Evolutionary conservation across 1,140 invertebrate species (phyloP), one percentile per base, ranked within the genome.

Genomic region (Diuraphis noxia): DNA sequence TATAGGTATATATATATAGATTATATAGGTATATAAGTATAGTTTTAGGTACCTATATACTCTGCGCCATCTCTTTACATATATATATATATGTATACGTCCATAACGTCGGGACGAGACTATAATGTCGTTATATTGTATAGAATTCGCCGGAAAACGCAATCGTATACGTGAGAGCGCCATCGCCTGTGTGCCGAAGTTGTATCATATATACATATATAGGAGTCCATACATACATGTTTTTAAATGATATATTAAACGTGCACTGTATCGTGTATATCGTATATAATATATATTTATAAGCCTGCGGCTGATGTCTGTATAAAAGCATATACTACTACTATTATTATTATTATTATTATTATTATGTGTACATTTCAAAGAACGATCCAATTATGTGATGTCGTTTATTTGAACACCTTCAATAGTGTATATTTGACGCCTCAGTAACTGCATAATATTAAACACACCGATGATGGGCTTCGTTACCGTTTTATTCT

Each of bases 371-470:
- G 56, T n/a, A 72, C 30, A 17, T 72, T 72, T 72, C 56, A 72
- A 72, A 72, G 56, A 72, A 72, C 56, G 56, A 72, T 72, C 56
- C 56, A 72, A 72, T 72, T 72, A 72, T 72, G 56, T 72, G 56
- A 72, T 72, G 56, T 72, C 56, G n/a, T 72, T n/a, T 72, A 72
- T 72, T 72, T 72, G n/a, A 30, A 72, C 56, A 72, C n/a, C 56
- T 72, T 17, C 56, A 72, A 72, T 72, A 72, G 56, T 30, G 56
- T 72, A 23, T 3, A n/a, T 72, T 72, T 72, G 56, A 72, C 30
- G 56, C 56, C 56, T 5, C 30, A 72, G 56, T 72, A 72, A 72
- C 56, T 72, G 56, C 56, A 72, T 72, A 72, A 72, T 72, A 72
- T 63, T 34, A 34, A 72, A n/a, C n/a, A n/a, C 52, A 8, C 8